Base-by-base conservation (phyloP, 2,888 invertebrate species). In the Apamea epomidion region DNA sequence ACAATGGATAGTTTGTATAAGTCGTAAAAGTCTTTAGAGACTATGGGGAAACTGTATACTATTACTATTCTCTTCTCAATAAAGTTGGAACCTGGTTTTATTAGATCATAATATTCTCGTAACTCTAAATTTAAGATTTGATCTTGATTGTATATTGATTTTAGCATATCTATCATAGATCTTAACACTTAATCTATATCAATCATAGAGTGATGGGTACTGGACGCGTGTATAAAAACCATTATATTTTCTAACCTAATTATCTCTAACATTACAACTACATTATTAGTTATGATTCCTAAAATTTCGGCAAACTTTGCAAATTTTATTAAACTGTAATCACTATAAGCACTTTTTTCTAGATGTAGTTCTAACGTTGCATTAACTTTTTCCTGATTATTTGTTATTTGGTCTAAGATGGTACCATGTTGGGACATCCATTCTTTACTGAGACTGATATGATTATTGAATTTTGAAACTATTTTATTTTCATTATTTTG, bases 291-390 rank as follows among this genome's bases (percentile, higher is more conserved):
- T 16, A 74, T 64, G 6, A 74, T 64, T 64, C 45, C 64, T 74
- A 64, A 48, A 8, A 74, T 62, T 48, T 74, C 48, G 45, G 32
- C 74, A 48, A 74, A 74, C 29, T 74, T 74, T 48, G 73, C 73
- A 32, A 73, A 73, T 74, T 62, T 45, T 2, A 74, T 74, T 64
- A 74, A 29, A 2, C 60, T 72, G 60, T 72, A 32, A 8, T 73
- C 45, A 14, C 4, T 73, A 4, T 54, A 54, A n/a, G 58, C 60
- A 21, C 4, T n/a, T 42, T 60, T 72, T 16, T 72, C 42, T 42
- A 60, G 0, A 2, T 60, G 58, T 60, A 58, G 18, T 12, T 60
- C 58, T 18, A 72, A 58, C 0, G 72, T 72, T 18, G 54, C 42
- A 1, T 72, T 60, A 10, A 29, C 2, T 2, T 21, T 64, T 64